These are phyloP conservation scores for Tenthredo amoena DNA, from an alignment of 2,888 invertebrate species.

Conservation along the genomic window DNA sequence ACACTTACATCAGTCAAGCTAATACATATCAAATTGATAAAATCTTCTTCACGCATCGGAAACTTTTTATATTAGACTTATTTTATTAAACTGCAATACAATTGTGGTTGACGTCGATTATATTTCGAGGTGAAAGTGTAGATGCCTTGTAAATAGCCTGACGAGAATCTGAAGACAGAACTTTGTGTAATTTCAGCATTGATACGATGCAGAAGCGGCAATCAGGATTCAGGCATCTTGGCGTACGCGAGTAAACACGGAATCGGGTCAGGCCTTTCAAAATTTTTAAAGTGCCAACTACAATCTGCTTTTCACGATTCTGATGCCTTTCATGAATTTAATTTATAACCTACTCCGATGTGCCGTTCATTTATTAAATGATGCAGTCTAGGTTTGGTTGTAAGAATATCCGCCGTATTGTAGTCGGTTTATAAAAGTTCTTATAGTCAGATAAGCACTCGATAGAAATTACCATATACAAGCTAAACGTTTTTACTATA, in stretches of 20 bases:
- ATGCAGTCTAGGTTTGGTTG: not conserved
- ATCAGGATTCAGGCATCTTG: constrained; percentile 34
- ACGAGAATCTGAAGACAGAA: not conserved
- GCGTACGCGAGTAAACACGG: constrained; percentile 19
- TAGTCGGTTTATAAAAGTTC: not conserved
- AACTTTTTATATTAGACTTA: too few relatives aligned
- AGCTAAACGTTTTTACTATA: not conserved
- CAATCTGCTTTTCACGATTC: constrained; percentile 20
- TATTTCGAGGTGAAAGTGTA: not conserved
- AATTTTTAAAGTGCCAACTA: constrained; percentile 24
- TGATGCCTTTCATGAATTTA: not conserved
- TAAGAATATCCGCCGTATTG: not conserved
- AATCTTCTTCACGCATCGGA: too few relatives aligned
- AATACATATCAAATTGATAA: not conserved
- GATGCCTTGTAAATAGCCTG: constrained; percentile 2
- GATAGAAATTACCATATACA: too few relatives aligned
- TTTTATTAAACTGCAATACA: too few relatives aligned
- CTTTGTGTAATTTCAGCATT: not conserved
- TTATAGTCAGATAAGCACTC: too few relatives aligned
- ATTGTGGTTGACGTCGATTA: not conserved
- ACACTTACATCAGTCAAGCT: not conserved
- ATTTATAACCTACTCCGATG: not conserved
- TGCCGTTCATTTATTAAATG: not conserved
- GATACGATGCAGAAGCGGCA: not conserved
- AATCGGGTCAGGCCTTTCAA: constrained; percentile 22